Base-by-base conservation (phyloP, 1,140 invertebrate species). In the Drosophila saltans region DNA sequence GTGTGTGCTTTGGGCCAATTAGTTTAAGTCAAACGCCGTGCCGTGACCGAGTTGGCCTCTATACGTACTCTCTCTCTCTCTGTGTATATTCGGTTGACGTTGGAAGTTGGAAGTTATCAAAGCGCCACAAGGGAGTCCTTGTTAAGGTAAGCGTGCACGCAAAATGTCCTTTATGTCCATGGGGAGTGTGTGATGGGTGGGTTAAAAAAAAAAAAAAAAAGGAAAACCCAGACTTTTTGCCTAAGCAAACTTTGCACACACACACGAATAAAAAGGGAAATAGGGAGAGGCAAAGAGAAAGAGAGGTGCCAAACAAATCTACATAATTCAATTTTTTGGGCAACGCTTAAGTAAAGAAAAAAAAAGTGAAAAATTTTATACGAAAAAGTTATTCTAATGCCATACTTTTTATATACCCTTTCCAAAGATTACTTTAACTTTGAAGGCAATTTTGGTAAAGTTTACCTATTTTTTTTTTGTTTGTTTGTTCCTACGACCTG, bases 321-420 rank as follows among this genome's bases (percentile, higher is more conserved):
- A 56, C 75, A 75, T 78, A 71, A 71, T 71, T 71, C 64, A 56
- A 70, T 75, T 61, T 66, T 39, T 11, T 24, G 39, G 39, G 40
- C 40, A 64, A 48, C 30, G 43, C 24, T 52, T 4, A 5, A 36
- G 6, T 4, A 48, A 16, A 36, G 1, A 36, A 36, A 36, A 48
- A 16, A 64, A 64, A 52, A 63, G 43, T 63, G 36, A 10, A 40
- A 36, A 36, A 24, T 39, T 59, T 40, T 10, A 59, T 59, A 59
- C n/a, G 8, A 24, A 21, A 39, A 59, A 33, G 30, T 59, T 59
- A n/a, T 16, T 4, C 57, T 39, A 39, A 59, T 59, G 36, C 36
- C 30, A 39, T 10, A 9, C 16, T 16, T 7, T 24, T 59, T 39
- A 21, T 39, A 10, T 21, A 21, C 11, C 45, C 45, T 52, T 52